Evolutionary conservation across 2,888 invertebrate species (phyloP).

Genomic region (Halictus ligatus): DNA sequence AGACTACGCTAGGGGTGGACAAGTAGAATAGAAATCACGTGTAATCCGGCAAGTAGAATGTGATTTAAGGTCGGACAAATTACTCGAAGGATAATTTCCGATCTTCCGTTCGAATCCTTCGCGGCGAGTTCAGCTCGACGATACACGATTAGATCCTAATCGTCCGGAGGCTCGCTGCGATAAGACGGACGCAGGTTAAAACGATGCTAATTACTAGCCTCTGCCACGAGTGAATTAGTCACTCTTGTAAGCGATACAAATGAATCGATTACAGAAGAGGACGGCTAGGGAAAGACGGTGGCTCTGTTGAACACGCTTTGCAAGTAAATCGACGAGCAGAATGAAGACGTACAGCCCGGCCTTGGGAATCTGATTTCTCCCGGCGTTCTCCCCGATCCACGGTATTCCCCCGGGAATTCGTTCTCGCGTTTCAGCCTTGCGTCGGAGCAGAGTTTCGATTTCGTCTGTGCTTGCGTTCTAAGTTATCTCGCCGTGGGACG

Average conservation of each 20-base stretch:
- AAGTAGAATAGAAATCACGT: not conserved
- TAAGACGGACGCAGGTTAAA: not conserved
- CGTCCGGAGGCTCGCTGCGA: not conserved
- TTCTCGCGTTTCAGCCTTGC: not conserved
- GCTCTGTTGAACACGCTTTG: not conserved
- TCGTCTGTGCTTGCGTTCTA: not conserved
- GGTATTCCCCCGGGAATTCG: not conserved
- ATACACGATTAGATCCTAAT: not conserved
- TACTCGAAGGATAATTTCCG: not conserved
- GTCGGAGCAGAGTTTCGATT: not conserved
- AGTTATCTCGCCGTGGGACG: not conserved
- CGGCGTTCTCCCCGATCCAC: not conserved
- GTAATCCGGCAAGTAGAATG: not conserved
- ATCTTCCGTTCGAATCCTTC: not conserved
- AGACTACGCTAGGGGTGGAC: not conserved
- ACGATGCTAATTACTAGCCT: not conserved
- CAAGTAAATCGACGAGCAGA: constrained; percentile 23
- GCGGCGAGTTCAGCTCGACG: not conserved
- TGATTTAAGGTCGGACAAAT: not conserved
- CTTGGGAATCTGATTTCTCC: constrained; percentile 10
- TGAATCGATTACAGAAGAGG: constrained; percentile 23
- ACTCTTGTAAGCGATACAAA: constrained; percentile 28
- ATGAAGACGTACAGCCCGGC: constrained; percentile 12
- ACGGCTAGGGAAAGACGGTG: not conserved
- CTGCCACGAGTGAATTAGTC: not conserved